Conservation (phyloP, 2,888 invertebrate species). For the Agonopterix alstromeriana region DNA sequence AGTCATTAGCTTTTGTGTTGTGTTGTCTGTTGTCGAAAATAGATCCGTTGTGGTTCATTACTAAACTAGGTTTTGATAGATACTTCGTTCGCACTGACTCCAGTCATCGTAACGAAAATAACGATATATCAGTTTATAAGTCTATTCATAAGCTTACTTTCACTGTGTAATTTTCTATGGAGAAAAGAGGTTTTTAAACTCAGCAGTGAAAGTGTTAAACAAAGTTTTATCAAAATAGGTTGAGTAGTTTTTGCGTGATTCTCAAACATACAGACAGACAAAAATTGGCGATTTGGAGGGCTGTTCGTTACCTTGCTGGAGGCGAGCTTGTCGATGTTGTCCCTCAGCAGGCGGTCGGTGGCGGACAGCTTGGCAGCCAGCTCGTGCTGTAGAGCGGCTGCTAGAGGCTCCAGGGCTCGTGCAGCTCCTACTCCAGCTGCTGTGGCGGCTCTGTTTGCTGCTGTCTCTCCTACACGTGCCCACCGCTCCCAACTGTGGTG, state of each 20-base stretch:
- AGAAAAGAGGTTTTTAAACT: too few relatives aligned
- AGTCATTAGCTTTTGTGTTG: too few relatives aligned
- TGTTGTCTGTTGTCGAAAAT: neutral
- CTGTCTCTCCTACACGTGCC: slow-evolving; percentile 41
- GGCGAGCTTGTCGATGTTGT: slow-evolving; percentile 87
- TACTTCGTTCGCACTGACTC: too few relatives aligned
- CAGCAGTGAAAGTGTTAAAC: too few relatives aligned
- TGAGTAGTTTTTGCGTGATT: too few relatives aligned
- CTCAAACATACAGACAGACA: too few relatives aligned
- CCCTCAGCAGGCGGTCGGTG: slow-evolving; percentile 85
- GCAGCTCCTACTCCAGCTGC: slow-evolving; percentile 74
- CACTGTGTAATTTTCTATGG: too few relatives aligned
- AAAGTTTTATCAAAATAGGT: too few relatives aligned
- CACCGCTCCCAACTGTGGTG: slow-evolving; percentile 50
- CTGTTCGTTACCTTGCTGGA: slow-evolving; percentile 80
- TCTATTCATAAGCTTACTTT: neutral
- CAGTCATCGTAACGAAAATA: too few relatives aligned
- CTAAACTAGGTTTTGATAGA: neutral
- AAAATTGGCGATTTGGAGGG: neutral
- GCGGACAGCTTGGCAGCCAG: slow-evolving; percentile 83
- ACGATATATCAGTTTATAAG: neutral
- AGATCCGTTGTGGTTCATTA: neutral
- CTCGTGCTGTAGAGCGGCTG: slow-evolving; percentile 84
- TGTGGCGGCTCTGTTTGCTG: slow-evolving; percentile 59
- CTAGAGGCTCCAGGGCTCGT: slow-evolving; percentile 83